Conservation (phyloP, 2,888 invertebrate genomes). For the Acleris holmiana region DNA sequence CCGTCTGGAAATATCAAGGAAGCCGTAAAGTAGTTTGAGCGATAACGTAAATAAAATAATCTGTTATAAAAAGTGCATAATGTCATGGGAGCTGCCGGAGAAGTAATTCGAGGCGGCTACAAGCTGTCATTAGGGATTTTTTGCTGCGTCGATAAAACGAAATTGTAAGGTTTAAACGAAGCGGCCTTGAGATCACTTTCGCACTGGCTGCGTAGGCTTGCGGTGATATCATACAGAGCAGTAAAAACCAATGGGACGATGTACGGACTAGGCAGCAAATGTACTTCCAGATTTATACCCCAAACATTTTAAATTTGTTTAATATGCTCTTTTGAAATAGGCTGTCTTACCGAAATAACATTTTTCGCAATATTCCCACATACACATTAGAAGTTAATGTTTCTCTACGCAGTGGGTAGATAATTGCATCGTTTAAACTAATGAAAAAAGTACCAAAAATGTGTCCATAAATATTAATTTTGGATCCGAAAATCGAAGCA, state of each 20-base stretch:
- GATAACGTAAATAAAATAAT: constrained; percentile 25
- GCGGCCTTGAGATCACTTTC: constrained; percentile 72
- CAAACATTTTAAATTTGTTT: no score
- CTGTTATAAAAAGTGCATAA: constrained; percentile 14
- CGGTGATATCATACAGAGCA: constrained; percentile 47
- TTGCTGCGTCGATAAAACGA: constrained; percentile 57
- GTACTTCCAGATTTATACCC: no score
- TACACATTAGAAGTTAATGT: no score
- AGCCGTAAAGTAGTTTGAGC: constrained; percentile 9
- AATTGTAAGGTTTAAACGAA: constrained; percentile 69
- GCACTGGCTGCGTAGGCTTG: constrained; percentile 59
- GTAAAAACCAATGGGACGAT: constrained; percentile 42
- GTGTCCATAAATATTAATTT: no score
- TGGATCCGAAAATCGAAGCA: no score
- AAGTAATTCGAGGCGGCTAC: constrained; percentile 27
- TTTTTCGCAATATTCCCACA: no score
- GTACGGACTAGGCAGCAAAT: no score
- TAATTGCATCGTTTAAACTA: no score
- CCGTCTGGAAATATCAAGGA: constrained; percentile 7
- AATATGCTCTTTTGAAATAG: no score
- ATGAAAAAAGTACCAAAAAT: no score
- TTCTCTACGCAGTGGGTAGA: no score
- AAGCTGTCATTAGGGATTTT: constrained; percentile 47
- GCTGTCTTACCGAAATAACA: no score
- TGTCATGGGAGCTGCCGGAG: constrained; percentile 11